phyloP scores from a whole-genome alignment of 1,140 invertebrate species.

The Holcopasites calliopsidis region DNA sequence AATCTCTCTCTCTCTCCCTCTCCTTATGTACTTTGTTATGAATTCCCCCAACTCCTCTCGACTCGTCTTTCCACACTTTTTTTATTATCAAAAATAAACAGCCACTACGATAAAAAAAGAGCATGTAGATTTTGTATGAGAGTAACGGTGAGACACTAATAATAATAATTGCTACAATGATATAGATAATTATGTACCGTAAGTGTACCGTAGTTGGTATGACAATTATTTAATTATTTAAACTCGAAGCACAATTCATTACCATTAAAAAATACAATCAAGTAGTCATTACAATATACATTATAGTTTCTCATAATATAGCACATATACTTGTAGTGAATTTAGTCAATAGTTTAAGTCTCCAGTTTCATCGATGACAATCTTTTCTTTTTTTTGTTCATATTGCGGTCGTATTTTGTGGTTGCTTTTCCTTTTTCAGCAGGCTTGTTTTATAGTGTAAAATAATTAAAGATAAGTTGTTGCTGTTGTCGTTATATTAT shows the following conservation, averaged over 20 bases:
- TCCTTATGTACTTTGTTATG: constrained; percentile 35
- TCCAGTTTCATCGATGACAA: constrained; percentile 49
- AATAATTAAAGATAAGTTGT: constrained; percentile 78
- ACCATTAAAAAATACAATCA: constrained; percentile 65
- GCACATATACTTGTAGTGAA: constrained; percentile 53
- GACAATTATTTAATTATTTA: constrained; percentile 54
- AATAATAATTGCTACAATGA: constrained; percentile 62
- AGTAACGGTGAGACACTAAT: constrained; percentile 57
- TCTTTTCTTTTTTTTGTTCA: constrained; percentile 55
- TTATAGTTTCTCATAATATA: constrained; percentile 46
- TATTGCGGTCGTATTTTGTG: constrained; percentile 49
- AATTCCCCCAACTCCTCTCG: constrained; percentile 40
- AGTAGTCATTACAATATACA: constrained; percentile 63
- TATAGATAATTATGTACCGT: constrained; percentile 62
- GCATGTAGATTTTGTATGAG: constrained; percentile 59
- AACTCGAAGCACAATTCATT: constrained; percentile 65
- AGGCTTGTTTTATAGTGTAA: constrained; percentile 74
- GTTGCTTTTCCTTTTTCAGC: constrained; percentile 56
- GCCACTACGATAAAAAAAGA: constrained; percentile 53
- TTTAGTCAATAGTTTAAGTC: constrained; percentile 55
- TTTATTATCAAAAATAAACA: constrained; percentile 60
- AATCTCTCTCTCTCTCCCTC: neutral
- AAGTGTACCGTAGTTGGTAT: constrained; percentile 62
- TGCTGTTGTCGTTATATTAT: constrained; percentile 71
- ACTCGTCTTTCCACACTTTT: constrained; percentile 35